Evolutionary conservation across 2,797 vertebrate genomes (phyloP).

Genomic region (Pangasius macronema): DNA sequence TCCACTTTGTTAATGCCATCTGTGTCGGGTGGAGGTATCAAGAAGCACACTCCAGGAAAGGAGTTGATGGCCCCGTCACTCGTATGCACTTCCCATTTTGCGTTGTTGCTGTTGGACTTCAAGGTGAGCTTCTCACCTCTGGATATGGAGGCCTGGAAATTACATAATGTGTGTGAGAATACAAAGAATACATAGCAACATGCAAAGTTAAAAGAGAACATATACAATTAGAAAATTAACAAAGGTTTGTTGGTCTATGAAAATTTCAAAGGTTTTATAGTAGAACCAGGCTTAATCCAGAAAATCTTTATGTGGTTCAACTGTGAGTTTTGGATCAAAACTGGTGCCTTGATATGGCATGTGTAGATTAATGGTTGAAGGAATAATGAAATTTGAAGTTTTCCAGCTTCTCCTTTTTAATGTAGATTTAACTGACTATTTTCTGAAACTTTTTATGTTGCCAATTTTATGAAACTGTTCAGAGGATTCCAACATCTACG

Average conservation of each 20-base stretch:
- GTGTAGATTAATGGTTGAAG: background rate
- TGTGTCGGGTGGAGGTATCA: constrained; percentile 85
- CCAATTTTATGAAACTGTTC: background rate
- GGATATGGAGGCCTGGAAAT: constrained; percentile 76
- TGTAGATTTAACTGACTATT: background rate
- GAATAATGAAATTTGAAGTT: background rate
- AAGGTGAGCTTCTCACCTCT: constrained; percentile 82
- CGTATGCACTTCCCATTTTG: constrained; percentile 84
- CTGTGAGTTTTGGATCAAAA: background rate
- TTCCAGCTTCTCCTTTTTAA: background rate
- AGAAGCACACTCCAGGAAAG: constrained; percentile 87
- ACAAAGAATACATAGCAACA: background rate
- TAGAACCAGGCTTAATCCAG: background rate
- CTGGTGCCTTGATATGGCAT: background rate
- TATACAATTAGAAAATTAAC: background rate
- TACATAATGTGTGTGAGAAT: background rate
- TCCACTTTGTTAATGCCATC: constrained; percentile 82
- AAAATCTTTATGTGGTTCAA: background rate
- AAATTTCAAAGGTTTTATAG: background rate
- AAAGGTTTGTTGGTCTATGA: background rate
- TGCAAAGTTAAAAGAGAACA: background rate
- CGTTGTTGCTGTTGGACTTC: constrained; percentile 79
- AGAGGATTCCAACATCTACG: background rate
- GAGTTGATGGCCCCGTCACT: constrained; percentile 70
- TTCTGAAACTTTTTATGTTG: background rate